Conservation (phyloP, 1,140 invertebrate genomes). For the Nasonia giraulti region DNA sequence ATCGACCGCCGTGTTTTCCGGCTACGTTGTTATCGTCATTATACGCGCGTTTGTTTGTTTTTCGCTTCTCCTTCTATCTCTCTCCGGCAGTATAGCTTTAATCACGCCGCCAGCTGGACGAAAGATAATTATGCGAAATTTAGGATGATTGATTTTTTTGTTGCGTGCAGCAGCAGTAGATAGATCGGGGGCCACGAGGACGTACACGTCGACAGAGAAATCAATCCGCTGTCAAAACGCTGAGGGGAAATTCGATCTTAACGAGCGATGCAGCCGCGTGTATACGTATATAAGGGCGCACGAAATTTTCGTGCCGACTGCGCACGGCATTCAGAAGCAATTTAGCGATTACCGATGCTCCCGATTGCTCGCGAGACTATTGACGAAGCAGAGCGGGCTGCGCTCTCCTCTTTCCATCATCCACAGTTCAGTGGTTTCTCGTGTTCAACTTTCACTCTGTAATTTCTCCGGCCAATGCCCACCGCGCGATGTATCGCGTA, state of each 20-base stretch:
- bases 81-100: background rate
- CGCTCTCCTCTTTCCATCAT: slow-evolving; percentile 11
- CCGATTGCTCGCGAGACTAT: slow-evolving; percentile 48
- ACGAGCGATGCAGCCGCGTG: slow-evolving; percentile 15
- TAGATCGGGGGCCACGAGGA: background rate
- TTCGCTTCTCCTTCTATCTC: background rate
- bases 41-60: background rate
- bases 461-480: background rate
- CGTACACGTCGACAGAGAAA: slow-evolving; percentile 49
- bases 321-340: slow-evolving; percentile 58
- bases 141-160: slow-evolving; percentile 16
- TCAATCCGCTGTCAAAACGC: slow-evolving; percentile 61
- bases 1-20: slow-evolving; percentile 10
- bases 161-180: slow-evolving; percentile 1
- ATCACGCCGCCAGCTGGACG: background rate
- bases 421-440: slow-evolving; percentile 25
- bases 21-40: background rate
- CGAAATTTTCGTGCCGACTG: slow-evolving; percentile 32
- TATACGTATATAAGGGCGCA: background rate
- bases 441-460: slow-evolving; percentile 32
- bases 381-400: slow-evolving; percentile 17
- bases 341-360: slow-evolving; percentile 63
- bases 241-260: slow-evolving; percentile 11
- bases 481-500: background rate
- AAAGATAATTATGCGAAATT: slow-evolving; percentile 18